These are phyloP conservation scores for Hemiprocne comata DNA, from an alignment of 2,113 vertebrate genomes.

Conservation along the genomic window DNA sequence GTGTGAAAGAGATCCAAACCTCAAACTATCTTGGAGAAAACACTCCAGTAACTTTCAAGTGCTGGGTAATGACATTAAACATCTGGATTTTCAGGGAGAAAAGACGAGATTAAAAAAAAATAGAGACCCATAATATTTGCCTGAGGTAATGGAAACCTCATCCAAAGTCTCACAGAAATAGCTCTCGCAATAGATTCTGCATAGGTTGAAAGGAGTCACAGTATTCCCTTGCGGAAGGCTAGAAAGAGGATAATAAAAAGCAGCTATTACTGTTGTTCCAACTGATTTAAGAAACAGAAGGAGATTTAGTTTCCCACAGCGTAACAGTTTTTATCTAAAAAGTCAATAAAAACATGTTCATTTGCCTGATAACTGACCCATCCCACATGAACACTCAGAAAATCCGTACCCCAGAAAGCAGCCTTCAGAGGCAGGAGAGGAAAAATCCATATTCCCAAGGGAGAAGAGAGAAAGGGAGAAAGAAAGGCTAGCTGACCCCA, in stretches of 20 bases:
- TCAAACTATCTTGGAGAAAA: background rate
- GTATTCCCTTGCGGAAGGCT: background rate
- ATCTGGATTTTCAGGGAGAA: background rate
- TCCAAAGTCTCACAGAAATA: background rate
- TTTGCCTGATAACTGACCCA: background rate
- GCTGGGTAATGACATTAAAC: background rate
- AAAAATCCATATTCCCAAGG: background rate
- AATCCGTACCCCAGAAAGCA: background rate
- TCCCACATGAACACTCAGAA: background rate
- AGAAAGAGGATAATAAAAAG: constrained; percentile 20
- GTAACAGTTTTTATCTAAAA: background rate
- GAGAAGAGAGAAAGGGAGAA: background rate
- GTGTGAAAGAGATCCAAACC: background rate
- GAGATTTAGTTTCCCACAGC: background rate
- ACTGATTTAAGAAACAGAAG: constrained; percentile 17
- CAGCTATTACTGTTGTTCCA: constrained; percentile 1
- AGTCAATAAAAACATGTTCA: background rate
- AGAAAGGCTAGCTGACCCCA: background rate
- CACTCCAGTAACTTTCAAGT: background rate
- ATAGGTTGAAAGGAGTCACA: background rate
- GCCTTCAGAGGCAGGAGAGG: background rate
- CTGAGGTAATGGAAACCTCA: constrained; percentile 51
- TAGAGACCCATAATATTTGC: background rate
- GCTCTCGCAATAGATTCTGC: background rate
- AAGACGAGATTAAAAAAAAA: background rate